These are phyloP conservation scores for Manis pentadactyla DNA, from an alignment of 2,797 vertebrate genomes.

Conservation along the genomic window DNA sequence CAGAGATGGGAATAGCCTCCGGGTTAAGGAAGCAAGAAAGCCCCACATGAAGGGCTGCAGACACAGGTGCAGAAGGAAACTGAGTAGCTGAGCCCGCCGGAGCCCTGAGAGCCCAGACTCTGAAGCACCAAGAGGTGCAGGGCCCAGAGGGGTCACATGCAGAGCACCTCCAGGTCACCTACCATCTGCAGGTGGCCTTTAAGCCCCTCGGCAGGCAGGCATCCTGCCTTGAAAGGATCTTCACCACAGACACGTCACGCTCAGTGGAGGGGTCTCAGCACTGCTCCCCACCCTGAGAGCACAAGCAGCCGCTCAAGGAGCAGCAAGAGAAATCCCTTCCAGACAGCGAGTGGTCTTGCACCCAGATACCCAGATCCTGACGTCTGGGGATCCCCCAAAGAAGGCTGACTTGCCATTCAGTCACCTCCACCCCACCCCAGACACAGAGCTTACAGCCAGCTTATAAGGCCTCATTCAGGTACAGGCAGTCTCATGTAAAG, in stretches of 20 bases:
- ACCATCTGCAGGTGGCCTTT: neutral
- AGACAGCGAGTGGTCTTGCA: neutral
- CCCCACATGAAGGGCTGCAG: neutral
- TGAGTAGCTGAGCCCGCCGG: neutral
- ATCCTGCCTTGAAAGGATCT: neutral
- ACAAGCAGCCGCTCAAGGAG: neutral
- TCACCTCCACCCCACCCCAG: neutral
- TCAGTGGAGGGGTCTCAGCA: neutral
- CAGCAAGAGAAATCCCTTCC: neutral
- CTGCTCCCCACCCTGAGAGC: neutral
- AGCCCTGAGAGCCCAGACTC: neutral
- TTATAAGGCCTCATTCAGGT: neutral
- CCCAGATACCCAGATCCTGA: neutral
- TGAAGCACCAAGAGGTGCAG: neutral
- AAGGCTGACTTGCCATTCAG: neutral
- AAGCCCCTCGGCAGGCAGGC: neutral
- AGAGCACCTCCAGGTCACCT: neutral
- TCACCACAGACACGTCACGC: neutral
- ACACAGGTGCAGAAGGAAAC: neutral
- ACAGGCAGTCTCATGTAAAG: neutral
- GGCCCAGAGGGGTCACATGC: neutral
- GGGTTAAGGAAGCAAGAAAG: neutral
- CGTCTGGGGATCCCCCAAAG: neutral
- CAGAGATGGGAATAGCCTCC: neutral
- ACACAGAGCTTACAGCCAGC: neutral